phyloP scores from a whole-genome alignment of 2,797 vertebrate species.

The Diplodus puntazzo region DNA sequence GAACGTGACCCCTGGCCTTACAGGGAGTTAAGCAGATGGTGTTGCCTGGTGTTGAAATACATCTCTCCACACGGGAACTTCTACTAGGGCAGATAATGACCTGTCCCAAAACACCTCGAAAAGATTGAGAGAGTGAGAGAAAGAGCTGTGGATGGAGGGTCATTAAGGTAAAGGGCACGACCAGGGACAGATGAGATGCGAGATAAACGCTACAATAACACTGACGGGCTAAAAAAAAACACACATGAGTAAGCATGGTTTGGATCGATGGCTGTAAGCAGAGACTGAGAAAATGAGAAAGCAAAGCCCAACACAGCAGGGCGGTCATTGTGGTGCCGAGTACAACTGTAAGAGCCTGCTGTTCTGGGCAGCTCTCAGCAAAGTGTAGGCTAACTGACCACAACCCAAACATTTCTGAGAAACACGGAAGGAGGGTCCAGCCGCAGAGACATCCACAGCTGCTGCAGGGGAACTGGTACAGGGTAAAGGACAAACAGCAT shows the following conservation, averaged over 20 bases:
- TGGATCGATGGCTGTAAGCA: slow-evolving; percentile 35
- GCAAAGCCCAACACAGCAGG: slow-evolving; percentile 20
- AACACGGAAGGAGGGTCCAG: slow-evolving; percentile 59
- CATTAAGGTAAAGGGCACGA: slow-evolving; percentile 23
- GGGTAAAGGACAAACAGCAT: slow-evolving; percentile 46
- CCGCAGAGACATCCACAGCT: slow-evolving; percentile 55
- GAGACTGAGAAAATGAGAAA: slow-evolving; percentile 44
- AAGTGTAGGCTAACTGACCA: slow-evolving; percentile 38
- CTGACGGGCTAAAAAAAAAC: slow-evolving; percentile 2
- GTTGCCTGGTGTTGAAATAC: slow-evolving; percentile 61
- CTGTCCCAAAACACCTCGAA: slow-evolving; percentile 36
- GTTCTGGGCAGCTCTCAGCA: slow-evolving; percentile 44
- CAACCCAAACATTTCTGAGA: slow-evolving; percentile 66
- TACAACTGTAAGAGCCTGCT: slow-evolving; percentile 40
- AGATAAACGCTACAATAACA: slow-evolving; percentile 36
- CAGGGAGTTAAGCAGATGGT: slow-evolving; percentile 79
- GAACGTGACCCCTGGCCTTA: slow-evolving; percentile 72
- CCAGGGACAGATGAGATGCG: slow-evolving; percentile 8
- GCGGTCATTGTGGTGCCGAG: slow-evolving; percentile 42
- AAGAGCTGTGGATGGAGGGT: slow-evolving; percentile 13
- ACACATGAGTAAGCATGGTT: neutral
- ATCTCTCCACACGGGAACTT: slow-evolving; percentile 50
- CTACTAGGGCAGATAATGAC: slow-evolving; percentile 58
- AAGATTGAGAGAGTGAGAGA: slow-evolving; percentile 37
- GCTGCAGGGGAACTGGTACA: slow-evolving; percentile 45